Evolutionary conservation across 2,888 invertebrate species (phyloP).

Genomic region (Rhyacophila evoluta): DNA sequence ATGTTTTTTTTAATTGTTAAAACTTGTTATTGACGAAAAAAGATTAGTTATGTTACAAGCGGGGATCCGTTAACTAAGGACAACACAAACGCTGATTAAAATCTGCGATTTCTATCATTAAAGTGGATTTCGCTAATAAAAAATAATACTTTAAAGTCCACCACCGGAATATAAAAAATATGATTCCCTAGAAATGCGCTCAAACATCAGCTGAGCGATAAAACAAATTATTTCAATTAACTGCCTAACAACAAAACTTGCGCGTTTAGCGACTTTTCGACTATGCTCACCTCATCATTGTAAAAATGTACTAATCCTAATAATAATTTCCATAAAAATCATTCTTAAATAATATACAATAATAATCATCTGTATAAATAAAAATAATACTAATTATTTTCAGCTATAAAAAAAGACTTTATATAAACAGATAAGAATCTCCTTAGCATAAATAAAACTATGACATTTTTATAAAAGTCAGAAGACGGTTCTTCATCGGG

Average conservation of each 20-base stretch:
- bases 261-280: constrained; percentile 7
- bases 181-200: constrained; percentile 23
- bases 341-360: constrained; percentile 47
- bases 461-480: constrained; percentile 37
- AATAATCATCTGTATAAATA: constrained; percentile 41
- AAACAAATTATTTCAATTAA: neutral
- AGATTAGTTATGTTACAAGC: constrained; percentile 71
- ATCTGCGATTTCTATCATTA: constrained; percentile 14
- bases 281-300: constrained; percentile 10
- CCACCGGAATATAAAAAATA: constrained; percentile 25
- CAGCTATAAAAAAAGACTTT: constrained; percentile 36
- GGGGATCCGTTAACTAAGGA: constrained; percentile 59
- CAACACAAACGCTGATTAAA: constrained; percentile 26
- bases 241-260: neutral
- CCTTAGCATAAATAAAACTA: constrained; percentile 40
- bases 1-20: neutral
- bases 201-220: constrained; percentile 21
- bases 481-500: constrained; percentile 23
- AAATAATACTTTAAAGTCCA: constrained; percentile 20
- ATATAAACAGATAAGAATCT: constrained; percentile 48
- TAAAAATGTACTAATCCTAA: constrained; percentile 10
- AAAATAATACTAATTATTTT: constrained; percentile 47
- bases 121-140: constrained; percentile 20
- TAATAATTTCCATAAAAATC: constrained; percentile 31
- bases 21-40: constrained; percentile 33